phyloP scores from a whole-genome alignment of 23 tunicate genomes.

The Ascidia mentula region DNA sequence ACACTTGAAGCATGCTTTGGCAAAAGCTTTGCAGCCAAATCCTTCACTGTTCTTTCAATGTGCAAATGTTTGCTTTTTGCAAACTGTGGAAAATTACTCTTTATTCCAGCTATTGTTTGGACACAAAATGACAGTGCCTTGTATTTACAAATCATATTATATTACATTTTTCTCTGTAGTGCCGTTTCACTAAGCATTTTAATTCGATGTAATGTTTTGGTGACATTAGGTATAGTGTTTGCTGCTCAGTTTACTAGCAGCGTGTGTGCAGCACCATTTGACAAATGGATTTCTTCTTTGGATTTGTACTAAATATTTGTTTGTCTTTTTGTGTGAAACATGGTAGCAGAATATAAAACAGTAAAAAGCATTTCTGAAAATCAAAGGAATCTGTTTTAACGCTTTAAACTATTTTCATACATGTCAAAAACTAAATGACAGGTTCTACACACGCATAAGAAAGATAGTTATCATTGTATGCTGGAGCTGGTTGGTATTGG shows the following conservation, averaged over 20 bases:
- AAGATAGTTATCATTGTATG: too few relatives aligned
- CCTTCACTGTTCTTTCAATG: not conserved
- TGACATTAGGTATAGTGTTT: slow-evolving; percentile 14
- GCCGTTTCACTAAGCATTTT: slow-evolving; percentile 51
- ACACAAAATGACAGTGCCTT: slow-evolving; percentile 39
- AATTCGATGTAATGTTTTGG: slow-evolving; percentile 21
- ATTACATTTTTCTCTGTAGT: slow-evolving; percentile 62
- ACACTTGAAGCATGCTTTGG: not conserved
- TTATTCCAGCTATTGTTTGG: slow-evolving; percentile 85
- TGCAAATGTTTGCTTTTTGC: slow-evolving; percentile 44
- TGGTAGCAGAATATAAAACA: too few relatives aligned
- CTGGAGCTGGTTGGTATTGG: too few relatives aligned
- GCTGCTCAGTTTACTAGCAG: slow-evolving; percentile 9
- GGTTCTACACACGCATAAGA: too few relatives aligned
- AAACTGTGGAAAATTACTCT: slow-evolving; percentile 61
- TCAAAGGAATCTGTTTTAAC: too few relatives aligned
- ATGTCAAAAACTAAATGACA: too few relatives aligned
- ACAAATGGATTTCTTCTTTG: slow-evolving; percentile 14
- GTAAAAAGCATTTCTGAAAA: too few relatives aligned
- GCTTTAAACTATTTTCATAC: too few relatives aligned
- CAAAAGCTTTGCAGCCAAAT: not conserved
- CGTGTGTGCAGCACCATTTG: slow-evolving; percentile 17
- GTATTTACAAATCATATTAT: slow-evolving; percentile 37
- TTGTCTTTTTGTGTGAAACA: too few relatives aligned
- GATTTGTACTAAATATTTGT: not conserved